Evolutionary conservation across 2,888 invertebrate species (phyloP), one percentile per base, ranked within the genome.

Genomic region (Branchipolynoe longqiensis): DNA sequence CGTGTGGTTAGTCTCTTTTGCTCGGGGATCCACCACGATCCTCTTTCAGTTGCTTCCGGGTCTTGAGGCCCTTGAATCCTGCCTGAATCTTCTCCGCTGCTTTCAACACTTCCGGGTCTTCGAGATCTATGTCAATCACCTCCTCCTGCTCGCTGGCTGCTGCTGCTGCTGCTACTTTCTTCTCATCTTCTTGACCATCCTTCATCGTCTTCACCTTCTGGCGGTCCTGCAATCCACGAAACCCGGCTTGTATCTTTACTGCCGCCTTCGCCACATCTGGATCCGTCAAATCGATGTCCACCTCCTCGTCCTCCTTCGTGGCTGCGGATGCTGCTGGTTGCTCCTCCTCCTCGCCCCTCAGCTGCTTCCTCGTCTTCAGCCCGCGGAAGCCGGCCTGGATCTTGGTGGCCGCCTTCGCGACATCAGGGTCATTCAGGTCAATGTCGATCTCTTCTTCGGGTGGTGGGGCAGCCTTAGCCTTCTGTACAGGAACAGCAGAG

Each of bases 41-140:
- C 3, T 25, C 41, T 28, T 28, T 22, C 48, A 78, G 18, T 41
- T 78, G 48, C 31, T 78, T 78, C 41, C 78, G 41, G 33, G 78
- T 78, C 54, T 78, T 41, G 28, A 78, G 25, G 25, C 86, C 85
- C 22, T 82, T 82, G 62, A 85, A 86, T 22, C 59, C 64, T 2
- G 85, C 86, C 69, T 93, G 93, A 86, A 93, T 93, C 88, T 91
- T 92, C 8, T 90, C 82, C 12, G 93, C 93, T 22, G 93, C 93
- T 84, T 90, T 89, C 73, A 89, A 90, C 18, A 92, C 91, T 58
- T 93, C 92, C 12, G 92, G 92, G 81, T 93, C 92, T 82, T 89
- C 89, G 40, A 92, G 89, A 87, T 93, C 92, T 87, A 92, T 91
- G 88, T 92, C 92, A 33, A 91, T 88, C 85, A 90, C 90, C 78